These are phyloP conservation scores for Otus sunia DNA, from an alignment of 2,113 vertebrate genomes.

Conservation along the genomic window DNA sequence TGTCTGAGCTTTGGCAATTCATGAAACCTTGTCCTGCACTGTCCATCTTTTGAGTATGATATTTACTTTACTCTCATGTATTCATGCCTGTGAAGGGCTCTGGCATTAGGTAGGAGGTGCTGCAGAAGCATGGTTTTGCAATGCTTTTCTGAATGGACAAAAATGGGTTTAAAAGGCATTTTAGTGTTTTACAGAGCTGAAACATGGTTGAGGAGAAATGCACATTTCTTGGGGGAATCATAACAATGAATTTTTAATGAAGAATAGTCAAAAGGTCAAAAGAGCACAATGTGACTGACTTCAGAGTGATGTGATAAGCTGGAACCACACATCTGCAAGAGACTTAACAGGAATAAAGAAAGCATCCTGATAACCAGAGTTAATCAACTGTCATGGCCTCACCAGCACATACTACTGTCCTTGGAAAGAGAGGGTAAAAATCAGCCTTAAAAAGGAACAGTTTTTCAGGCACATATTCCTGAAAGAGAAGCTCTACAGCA, in stretches of 20 bases:
- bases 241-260: background rate
- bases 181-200: background rate
- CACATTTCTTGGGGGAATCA: background rate
- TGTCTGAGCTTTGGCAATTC: background rate
- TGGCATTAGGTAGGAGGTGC: background rate
- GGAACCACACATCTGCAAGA: background rate
- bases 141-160: background rate
- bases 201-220: background rate
- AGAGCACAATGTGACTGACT: background rate
- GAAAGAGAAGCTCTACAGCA: background rate
- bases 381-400: background rate
- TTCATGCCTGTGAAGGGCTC: background rate
- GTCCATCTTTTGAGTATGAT: background rate
- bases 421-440: background rate
- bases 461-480: background rate
- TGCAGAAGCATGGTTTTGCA: background rate
- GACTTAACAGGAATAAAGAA: background rate
- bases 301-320: slow-evolving; percentile 10
- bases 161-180: background rate
- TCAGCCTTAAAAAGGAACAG: background rate
- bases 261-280: slow-evolving; percentile 25
- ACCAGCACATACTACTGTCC: background rate
- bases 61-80: background rate
- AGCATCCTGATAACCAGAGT: background rate
- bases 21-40: background rate